phyloP scores from a whole-genome alignment of 2,797 vertebrate genomes.

The Smutsia temminckii region DNA sequence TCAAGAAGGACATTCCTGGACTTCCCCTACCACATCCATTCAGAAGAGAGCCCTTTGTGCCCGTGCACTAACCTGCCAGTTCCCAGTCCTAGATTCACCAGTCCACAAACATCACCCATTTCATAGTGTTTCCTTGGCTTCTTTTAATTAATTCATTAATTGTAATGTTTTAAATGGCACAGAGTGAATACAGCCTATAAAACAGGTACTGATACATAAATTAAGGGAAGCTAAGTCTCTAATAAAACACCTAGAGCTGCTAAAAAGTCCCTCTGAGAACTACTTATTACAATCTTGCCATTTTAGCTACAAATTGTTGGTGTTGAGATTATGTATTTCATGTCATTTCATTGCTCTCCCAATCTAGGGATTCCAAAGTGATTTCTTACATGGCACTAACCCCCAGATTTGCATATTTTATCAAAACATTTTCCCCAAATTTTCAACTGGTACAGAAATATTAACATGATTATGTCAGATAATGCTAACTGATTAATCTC shows the following conservation, averaged over 20 bases:
- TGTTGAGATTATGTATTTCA: not conserved
- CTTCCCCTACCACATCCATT: not conserved
- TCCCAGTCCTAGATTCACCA: fast-evolving
- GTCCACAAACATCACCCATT: not conserved
- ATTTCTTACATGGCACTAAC: not conserved
- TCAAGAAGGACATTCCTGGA: conserved; percentile 25
- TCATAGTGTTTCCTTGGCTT: not conserved
- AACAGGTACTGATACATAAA: not conserved
- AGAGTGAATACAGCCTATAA: not conserved
- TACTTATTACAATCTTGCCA: not conserved
- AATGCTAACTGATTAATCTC: not conserved
- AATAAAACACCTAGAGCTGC: not conserved
- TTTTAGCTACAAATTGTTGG: not conserved
- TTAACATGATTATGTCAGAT: not conserved
- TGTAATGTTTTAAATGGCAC: not conserved
- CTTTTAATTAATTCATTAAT: not conserved
- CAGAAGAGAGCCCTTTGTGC: fast-evolving
- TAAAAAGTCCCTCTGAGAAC: not conserved
- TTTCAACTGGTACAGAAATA: not conserved
- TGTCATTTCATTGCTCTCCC: not conserved
- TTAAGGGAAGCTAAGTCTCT: not conserved
- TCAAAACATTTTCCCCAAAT: fast-evolving
- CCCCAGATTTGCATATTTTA: not conserved
- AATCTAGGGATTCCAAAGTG: not conserved
- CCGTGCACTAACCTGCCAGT: fast-evolving